phyloP scores from a whole-genome alignment of 2,888 invertebrate genomes.

The Microplitis deprimator region DNA sequence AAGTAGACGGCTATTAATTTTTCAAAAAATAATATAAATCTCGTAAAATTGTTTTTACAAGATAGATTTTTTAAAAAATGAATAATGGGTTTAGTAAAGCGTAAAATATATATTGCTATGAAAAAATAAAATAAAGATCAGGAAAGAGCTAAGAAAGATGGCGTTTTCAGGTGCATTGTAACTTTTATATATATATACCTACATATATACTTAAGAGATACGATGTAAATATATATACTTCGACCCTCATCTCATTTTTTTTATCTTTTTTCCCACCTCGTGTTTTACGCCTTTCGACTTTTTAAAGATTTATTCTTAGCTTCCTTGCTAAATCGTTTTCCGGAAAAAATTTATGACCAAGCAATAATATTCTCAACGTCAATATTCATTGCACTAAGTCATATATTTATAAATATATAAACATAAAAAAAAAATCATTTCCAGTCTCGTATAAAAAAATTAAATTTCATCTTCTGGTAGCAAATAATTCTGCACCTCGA shows the following conservation, averaged over 20 bases:
- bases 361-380: slow-evolving; percentile 63
- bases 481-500: background rate
- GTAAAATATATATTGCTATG: background rate
- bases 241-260: slow-evolving; percentile 19
- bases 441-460: background rate
- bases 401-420: background rate
- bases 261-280: slow-evolving; percentile 42
- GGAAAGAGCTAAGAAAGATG: background rate
- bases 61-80: slow-evolving; percentile 12
- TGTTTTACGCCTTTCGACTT: slow-evolving; percentile 71
- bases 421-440: background rate
- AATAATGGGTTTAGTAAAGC: background rate
- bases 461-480: background rate
- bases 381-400: background rate
- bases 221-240: background rate
- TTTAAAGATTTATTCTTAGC: slow-evolving; percentile 70
- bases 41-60: background rate
- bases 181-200: background rate
- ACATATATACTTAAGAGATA: background rate
- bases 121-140: slow-evolving; percentile 1
- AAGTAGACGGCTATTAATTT: too few species aligned
- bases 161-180: background rate
- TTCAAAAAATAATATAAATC: background rate
- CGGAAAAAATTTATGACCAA: slow-evolving; percentile 70
- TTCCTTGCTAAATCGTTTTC: slow-evolving; percentile 71